Evolutionary conservation across 2,888 invertebrate species (phyloP).

Genomic region (Lasius platythorax): DNA sequence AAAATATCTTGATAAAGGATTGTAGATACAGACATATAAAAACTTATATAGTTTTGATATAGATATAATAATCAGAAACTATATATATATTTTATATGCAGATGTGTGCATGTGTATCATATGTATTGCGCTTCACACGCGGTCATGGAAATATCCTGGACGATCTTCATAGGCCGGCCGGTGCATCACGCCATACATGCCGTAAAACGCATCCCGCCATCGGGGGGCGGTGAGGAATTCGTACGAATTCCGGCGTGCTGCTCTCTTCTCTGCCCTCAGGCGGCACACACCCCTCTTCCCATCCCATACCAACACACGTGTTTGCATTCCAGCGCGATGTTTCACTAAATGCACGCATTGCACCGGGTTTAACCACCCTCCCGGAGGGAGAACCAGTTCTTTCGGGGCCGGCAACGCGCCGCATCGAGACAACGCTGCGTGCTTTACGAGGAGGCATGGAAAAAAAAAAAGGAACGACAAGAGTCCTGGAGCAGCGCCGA

Average conservation of each 20-base stretch:
- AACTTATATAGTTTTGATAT: background rate
- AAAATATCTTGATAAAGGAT: background rate
- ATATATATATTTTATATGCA: background rate
- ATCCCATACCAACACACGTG: slow-evolving; percentile 63
- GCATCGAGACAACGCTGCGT: slow-evolving; percentile 49
- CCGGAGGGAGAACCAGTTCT: slow-evolving; percentile 79
- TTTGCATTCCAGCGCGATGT: slow-evolving; percentile 77
- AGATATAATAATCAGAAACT: background rate
- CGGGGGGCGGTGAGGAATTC: slow-evolving; percentile 46
- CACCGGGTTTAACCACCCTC: slow-evolving; percentile 80
- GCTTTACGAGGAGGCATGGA: slow-evolving; percentile 64
- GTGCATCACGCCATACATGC: slow-evolving; percentile 42
- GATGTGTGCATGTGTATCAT: background rate
- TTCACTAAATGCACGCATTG: slow-evolving; percentile 81
- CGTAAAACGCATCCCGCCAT: slow-evolving; percentile 29
- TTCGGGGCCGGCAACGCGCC: slow-evolving; percentile 66
- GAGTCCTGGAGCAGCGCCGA: slow-evolving; percentile 60
- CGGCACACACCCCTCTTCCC: slow-evolving; percentile 53
- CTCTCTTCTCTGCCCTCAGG: slow-evolving; percentile 18
- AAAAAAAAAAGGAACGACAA: slow-evolving; percentile 63
- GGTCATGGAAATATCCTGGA: background rate
- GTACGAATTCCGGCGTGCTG: slow-evolving; percentile 51
- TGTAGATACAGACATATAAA: background rate
- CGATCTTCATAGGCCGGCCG: slow-evolving; percentile 11
- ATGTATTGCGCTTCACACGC: background rate